These are phyloP conservation scores for Folsomia manolachei DNA, from an alignment of 2,888 invertebrate species.

Conservation along the genomic window DNA sequence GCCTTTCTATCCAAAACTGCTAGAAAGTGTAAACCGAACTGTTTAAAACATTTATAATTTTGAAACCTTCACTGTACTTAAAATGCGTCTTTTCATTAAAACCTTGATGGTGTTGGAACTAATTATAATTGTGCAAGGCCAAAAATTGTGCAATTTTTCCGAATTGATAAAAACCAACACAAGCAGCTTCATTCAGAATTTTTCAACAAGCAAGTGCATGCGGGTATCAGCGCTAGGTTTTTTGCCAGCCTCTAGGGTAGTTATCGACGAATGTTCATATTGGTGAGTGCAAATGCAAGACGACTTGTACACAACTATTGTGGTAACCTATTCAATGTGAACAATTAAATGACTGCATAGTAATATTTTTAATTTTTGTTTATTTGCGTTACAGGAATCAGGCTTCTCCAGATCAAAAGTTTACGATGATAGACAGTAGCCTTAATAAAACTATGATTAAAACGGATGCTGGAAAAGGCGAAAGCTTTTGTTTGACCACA, in stretches of 20 bases:
- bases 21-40: too few species aligned
- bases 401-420: conserved; percentile 35
- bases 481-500: conserved; percentile 38
- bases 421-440: conserved; percentile 24
- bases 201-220: conserved; percentile 45
- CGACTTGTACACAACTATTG: too few species aligned
- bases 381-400: conserved; percentile 30
- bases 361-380: too few species aligned
- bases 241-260: conserved; percentile 33
- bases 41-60: too few species aligned
- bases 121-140: neutral
- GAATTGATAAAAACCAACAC: neutral
- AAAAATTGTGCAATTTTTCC: conserved; percentile 32
- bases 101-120: neutral
- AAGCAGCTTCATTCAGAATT: conserved; percentile 37
- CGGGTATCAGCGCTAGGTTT: conserved; percentile 40
- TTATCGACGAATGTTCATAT: conserved; percentile 42
- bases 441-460: conserved; percentile 28
- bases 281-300: conserved; percentile 36
- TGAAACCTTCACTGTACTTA: too few species aligned
- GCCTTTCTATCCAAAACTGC: too few species aligned
- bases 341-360: too few species aligned
- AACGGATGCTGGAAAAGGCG: conserved; percentile 30
- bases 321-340: neutral
- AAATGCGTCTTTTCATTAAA: neutral